Base-by-base conservation (phyloP, 1,140 invertebrate genomes). In the Potamilus streckersoni region DNA sequence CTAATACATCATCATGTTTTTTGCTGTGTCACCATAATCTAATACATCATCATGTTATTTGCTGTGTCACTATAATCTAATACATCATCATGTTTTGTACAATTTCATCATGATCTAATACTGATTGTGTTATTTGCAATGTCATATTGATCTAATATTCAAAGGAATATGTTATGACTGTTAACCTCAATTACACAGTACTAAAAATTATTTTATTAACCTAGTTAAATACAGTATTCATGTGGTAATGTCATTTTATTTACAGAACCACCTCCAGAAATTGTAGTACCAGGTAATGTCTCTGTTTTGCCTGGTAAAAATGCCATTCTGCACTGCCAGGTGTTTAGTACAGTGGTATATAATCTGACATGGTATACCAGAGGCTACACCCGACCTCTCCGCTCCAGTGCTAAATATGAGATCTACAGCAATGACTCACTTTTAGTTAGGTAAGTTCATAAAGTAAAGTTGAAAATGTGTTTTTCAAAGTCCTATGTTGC, bases 181-280 rank as follows among this genome's bases (percentile, higher is more conserved):
- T 62, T 62, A 19, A n/a, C 60, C 23, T n/a, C 4, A 8, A 62
- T 3, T 6, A 62, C 19, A n/a, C 19, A 23, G 60, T 17, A 20
- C 1, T 61, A 19, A 17, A 19, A 61, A 61, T 20, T 2, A 17
- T 19, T 61, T 61, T 2, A 61, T 61, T 17, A 20, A 20, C 20
- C 17, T 66, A 23, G 15, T 4, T 65, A 6, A 6, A 27, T 65
- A 2, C 19, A n/a, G 2, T n/a, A 20, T 4, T 66, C 31, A 66
- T 20, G 27, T 66, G 64, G n/a, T 66, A 58, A 31, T 61, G 19
- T 68, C 16, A 38, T 71, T 61, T 66, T 55, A 69, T 73, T 80
- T 79, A 63, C 83, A 92, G 92, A 92, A 77, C 91, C 91, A 14
- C 91, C 92, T 4, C 92, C 92, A 16, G 80, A 85, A 14, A 91